Evolutionary conservation across 2,113 vertebrate genomes (phyloP).

Genomic region (Acrocephalus kingi): DNA sequence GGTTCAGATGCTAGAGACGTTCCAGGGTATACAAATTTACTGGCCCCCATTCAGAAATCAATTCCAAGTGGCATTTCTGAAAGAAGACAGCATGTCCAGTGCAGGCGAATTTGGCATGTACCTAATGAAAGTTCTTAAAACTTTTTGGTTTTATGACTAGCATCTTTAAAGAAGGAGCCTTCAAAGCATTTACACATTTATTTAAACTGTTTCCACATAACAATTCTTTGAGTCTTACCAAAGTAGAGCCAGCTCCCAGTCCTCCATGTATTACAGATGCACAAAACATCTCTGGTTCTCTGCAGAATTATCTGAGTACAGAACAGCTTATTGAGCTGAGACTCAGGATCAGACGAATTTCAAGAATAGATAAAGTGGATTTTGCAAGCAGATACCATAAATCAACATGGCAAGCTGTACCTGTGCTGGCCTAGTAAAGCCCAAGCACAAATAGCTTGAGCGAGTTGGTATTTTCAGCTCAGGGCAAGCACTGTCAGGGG

Average conservation of each 20-base stretch:
- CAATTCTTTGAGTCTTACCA: neutral
- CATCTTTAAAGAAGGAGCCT: neutral
- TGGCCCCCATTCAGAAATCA: neutral
- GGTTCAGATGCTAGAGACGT: neutral
- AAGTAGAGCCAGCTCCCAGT: neutral
- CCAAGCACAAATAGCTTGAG: neutral
- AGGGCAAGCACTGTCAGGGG: neutral
- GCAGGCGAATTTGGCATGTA: neutral
- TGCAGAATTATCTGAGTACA: neutral
- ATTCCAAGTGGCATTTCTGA: neutral
- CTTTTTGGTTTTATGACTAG: neutral
- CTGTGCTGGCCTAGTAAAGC: neutral
- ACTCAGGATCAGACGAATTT: neutral
- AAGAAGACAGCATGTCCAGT: neutral
- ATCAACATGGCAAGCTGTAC: neutral
- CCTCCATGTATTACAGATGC: neutral
- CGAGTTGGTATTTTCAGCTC: neutral
- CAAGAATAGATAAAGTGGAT: neutral
- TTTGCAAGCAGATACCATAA: neutral
- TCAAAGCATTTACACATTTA: neutral
- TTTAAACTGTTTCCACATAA: neutral
- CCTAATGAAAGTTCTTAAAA: neutral
- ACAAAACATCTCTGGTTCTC: neutral
- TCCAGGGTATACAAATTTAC: neutral
- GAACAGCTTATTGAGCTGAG: neutral